Evolutionary conservation across 2,113 vertebrate genomes (phyloP).

Genomic region (Caranx melampygus): DNA sequence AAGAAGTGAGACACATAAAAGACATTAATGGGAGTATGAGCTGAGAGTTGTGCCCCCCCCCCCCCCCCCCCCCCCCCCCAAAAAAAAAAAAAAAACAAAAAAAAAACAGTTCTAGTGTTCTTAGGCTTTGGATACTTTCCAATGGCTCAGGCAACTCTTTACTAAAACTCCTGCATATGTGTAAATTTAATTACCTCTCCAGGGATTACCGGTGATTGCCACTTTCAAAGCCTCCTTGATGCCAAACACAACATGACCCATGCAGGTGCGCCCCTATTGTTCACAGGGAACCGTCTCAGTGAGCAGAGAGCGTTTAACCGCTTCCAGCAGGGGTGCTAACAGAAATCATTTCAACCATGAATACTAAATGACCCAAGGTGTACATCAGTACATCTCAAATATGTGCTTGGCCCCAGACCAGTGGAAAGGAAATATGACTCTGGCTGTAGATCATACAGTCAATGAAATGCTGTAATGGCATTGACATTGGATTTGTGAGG

Average conservation of each 20-base stretch:
- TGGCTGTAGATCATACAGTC: conserved; percentile 21
- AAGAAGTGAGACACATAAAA: neutral
- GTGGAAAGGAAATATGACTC: conserved; percentile 20
- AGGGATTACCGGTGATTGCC: conserved; percentile 53
- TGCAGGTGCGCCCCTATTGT: conserved; percentile 50
- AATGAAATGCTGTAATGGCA: conserved; percentile 27
- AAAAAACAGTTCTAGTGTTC: conserved; percentile 30
- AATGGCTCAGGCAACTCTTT: conserved; percentile 1
- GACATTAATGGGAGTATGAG: neutral
- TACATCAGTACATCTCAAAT: conserved; percentile 54
- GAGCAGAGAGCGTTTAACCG: conserved; percentile 47
- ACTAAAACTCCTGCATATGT: conserved; percentile 13
- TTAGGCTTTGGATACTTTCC: conserved; percentile 26
- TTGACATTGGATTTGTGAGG: conserved; percentile 45
- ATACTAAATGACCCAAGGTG: conserved; percentile 57
- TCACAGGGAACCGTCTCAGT: conserved; percentile 19
- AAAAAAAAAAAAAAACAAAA: too few species aligned
- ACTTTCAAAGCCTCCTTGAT: conserved; percentile 60
- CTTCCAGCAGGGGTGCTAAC: conserved; percentile 54
- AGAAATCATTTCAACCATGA: conserved; percentile 61
- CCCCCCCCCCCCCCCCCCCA: too few species aligned
- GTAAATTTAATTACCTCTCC: conserved; percentile 67
- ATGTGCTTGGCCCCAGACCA: conserved; percentile 42
- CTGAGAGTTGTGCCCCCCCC: conserved; percentile 29
- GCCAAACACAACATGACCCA: conserved; percentile 54